Percentiles rank a stretch among this genome's conserved stretches.
Evolutionary conservation across 2,888 invertebrate species (phyloP).

Genomic region (Caenorhabditis macrosperma): DNA sequence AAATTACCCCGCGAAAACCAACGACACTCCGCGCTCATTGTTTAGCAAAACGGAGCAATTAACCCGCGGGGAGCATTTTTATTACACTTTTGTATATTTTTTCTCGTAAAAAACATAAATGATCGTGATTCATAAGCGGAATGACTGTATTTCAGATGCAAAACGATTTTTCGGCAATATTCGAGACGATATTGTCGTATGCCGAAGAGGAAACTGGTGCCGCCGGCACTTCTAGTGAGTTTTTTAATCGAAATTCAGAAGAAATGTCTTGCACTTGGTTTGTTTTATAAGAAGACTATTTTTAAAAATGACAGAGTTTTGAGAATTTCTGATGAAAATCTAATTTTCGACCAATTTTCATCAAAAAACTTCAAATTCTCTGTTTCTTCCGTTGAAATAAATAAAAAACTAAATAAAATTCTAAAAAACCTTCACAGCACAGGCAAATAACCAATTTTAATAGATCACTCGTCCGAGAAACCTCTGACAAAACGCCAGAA

Average conservation of each 20-base stretch:
- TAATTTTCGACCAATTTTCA: too few species aligned
- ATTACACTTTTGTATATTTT: background rate
- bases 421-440: too few species aligned
- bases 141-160: background rate
- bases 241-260: background rate
- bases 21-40: slow-evolving; percentile 38
- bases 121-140: background rate
- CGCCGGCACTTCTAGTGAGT: slow-evolving; percentile 34
- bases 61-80: slow-evolving; percentile 4
- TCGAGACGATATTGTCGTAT: slow-evolving; percentile 59
- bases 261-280: background rate
- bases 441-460: too few species aligned
- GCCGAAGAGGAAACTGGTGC: slow-evolving; percentile 55
- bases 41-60: slow-evolving; percentile 6
- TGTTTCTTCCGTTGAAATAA: background rate
- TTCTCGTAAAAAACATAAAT: background rate
- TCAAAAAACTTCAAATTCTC: too few species aligned
- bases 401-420: too few species aligned
- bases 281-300: background rate
- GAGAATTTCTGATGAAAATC: background rate
- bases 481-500: slow-evolving; percentile 8
- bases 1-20: background rate
- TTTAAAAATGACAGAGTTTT: background rate
- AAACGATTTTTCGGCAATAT: slow-evolving; percentile 53
- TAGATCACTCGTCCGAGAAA: background rate